Evolutionary conservation across 2,797 vertebrate species (phyloP).

Genomic region (Tauraco hartlaubi): DNA sequence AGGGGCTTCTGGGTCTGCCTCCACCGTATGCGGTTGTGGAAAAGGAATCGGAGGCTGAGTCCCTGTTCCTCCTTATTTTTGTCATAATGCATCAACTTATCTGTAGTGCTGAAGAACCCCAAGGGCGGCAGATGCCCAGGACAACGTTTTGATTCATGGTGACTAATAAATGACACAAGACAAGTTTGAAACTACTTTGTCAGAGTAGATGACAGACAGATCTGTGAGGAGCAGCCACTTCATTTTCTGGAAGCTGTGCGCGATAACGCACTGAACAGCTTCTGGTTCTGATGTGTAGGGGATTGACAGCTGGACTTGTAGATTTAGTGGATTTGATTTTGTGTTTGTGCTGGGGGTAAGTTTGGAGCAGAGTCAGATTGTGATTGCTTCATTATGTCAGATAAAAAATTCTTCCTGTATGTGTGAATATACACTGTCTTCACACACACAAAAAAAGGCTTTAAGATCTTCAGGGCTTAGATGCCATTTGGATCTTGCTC

Average conservation of each 20-base stretch:
- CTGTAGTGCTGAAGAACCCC: neutral
- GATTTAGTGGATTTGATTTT: neutral
- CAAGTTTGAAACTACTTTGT: neutral
- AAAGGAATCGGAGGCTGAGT: neutral
- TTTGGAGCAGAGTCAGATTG: neutral
- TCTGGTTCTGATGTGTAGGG: neutral
- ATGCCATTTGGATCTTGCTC: neutral
- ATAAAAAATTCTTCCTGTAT: neutral
- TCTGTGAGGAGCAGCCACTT: neutral
- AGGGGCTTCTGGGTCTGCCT: neutral
- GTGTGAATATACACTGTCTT: fast-evolving
- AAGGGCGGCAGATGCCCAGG: neutral
- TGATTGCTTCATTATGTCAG: neutral
- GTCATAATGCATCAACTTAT: neutral
- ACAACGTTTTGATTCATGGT: neutral
- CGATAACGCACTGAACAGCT: neutral
- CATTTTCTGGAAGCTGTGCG: neutral
- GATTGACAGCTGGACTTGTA: neutral
- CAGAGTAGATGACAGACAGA: neutral
- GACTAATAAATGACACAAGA: neutral
- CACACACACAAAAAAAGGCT: neutral
- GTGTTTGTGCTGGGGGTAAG: neutral
- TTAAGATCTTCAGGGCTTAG: neutral
- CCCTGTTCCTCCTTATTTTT: neutral
- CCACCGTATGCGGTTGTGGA: neutral